Evolutionary conservation across 2,113 vertebrate species (phyloP).

Genomic region (Micromys minutus): DNA sequence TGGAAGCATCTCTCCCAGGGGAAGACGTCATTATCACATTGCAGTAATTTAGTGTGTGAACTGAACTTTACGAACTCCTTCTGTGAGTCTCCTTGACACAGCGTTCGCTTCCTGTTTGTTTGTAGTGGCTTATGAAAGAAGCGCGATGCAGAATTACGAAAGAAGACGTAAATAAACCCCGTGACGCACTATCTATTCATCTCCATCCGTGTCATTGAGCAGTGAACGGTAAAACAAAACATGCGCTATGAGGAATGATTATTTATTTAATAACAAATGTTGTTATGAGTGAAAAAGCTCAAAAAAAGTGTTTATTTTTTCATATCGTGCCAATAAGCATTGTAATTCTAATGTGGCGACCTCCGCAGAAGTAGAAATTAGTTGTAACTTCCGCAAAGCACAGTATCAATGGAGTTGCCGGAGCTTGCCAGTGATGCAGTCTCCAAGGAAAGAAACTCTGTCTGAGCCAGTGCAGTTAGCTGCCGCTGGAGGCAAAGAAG

Average conservation of each 20-base stretch:
- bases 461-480: conserved; percentile 51
- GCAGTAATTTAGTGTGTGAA: background rate
- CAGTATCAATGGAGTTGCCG: conserved; percentile 72
- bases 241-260: conserved; percentile 82
- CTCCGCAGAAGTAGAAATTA: conserved; percentile 54
- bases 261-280: conserved; percentile 85
- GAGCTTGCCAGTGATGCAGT: conserved; percentile 54
- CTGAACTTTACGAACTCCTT: background rate
- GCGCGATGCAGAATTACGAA: conserved; percentile 89
- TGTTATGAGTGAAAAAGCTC: conserved; percentile 82
- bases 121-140: conserved; percentile 92
- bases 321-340: conserved; percentile 84
- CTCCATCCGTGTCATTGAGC: conserved; percentile 77
- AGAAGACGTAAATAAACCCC: conserved; percentile 88
- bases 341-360: conserved; percentile 74
- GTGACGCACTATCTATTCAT: conserved; percentile 71
- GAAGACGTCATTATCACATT: background rate
- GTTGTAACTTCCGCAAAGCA: conserved; percentile 80
- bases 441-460: conserved; percentile 23
- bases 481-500: conserved; percentile 79
- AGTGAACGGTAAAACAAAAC: conserved; percentile 84
- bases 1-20: conserved; percentile 30
- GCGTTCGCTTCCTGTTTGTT: conserved; percentile 51
- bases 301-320: conserved; percentile 88
- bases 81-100: background rate